These are phyloP conservation scores for Aselliscus stoliczkanus DNA, from an alignment of 2,797 vertebrate species.

Conservation along the genomic window DNA sequence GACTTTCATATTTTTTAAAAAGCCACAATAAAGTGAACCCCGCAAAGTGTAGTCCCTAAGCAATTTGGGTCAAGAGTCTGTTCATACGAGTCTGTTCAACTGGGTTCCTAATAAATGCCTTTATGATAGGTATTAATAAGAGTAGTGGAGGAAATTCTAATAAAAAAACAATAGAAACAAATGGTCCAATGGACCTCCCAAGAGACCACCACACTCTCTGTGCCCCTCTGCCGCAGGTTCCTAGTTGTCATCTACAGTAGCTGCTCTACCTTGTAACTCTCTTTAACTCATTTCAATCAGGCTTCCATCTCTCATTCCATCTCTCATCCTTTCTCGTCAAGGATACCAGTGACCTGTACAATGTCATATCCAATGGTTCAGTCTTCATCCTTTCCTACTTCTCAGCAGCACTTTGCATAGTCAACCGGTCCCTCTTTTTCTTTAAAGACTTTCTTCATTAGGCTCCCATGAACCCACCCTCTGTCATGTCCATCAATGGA, in stretches of 20 bases:
- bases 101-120: neutral
- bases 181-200: neutral
- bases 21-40: neutral
- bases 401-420: neutral
- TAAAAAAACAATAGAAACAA: neutral
- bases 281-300: neutral
- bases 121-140: neutral
- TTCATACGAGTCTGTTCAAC: neutral
- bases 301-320: neutral
- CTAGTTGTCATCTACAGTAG: neutral
- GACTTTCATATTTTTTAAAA: neutral
- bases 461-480: neutral
- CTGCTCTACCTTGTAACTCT: neutral
- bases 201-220: rapidly evolving
- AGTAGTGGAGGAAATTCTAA: neutral
- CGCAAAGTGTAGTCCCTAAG: neutral
- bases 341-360: neutral
- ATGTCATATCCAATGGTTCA: neutral
- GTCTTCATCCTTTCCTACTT: neutral
- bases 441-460: neutral
- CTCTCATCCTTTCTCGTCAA: neutral
- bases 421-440: neutral
- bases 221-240: neutral
- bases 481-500: neutral
- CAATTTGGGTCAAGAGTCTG: neutral